Base-by-base conservation (phyloP, 2,888 invertebrate species). In the Pediacus dermestoides region DNA sequence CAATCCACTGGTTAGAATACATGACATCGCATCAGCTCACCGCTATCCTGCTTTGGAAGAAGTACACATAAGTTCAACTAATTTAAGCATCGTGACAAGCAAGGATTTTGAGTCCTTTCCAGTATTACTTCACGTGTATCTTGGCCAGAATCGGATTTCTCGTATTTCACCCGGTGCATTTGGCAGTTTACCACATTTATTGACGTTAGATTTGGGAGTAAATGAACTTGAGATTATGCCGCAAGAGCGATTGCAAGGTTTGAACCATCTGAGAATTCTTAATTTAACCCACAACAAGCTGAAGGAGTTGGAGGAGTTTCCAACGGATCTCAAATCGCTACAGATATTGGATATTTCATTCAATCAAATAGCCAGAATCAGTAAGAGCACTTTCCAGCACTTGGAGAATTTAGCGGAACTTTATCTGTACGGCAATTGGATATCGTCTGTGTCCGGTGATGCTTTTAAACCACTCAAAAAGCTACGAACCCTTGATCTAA, bases 81-180 rank as follows among this genome's bases (percentile, higher is more conserved):
- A 90, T 63, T 73, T 90, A 33, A 85, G 82, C 11, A 84, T 89
- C 48, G 77, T 91, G 30, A 88, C 88, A 0, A 86, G 85, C 51
- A 85, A 84, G 61, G 90, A 90, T 60, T 90, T 91, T 58, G 86
- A 88, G 58, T 81, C 85, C 18, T 90, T 89, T 58, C 85, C 88
- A 11, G 78, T 82, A 0, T 70, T 90, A 18, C 78, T 86, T 60
- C 85, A 83, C 58, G 74, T 90, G 37, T 82, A 81, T 60, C 69
- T 90, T 52, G 76, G 79, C 22, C 77, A 77, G 52, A 90, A 90
- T 67, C 74, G 80, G 42, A 85, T 90, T 48, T 80, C 83, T 9
- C 74, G 85, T 44, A 78, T 93, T 42, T 88, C 89, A 2, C 88
- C 91, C 0, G 85, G 88, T 23, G 89, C 91, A 34, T 90, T 93